These are phyloP conservation scores for Aphelenchoides bicaudatus DNA, from an alignment of 2,888 invertebrate genomes.

Conservation along the genomic window DNA sequence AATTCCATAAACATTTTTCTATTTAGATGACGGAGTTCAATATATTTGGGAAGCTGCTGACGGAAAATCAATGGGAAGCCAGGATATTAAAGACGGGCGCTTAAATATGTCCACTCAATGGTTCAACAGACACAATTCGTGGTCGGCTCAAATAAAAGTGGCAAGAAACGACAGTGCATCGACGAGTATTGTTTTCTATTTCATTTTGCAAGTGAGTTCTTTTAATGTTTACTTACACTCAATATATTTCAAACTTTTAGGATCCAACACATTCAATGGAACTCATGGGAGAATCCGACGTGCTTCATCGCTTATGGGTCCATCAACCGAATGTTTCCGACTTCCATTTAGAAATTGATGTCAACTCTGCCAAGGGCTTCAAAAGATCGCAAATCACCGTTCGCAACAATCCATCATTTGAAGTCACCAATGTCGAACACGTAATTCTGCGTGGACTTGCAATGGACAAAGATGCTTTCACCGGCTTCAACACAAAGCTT, in stretches of 20 bases:
- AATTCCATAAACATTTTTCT: conserved; percentile 6
- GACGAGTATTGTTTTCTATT: conserved; percentile 30
- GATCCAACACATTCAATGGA: not conserved
- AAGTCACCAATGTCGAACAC: not conserved
- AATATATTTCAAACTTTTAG: conserved; percentile 14
- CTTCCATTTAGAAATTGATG: conserved; percentile 14
- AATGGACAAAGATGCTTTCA: conserved; percentile 13
- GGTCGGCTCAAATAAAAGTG: conserved; percentile 26
- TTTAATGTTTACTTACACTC: not conserved
- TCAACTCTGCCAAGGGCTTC: conserved; percentile 5
- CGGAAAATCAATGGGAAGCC: conserved; percentile 83
- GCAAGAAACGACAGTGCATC: conserved; percentile 16
- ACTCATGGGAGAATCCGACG: conserved; percentile 2
- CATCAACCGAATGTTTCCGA: conserved; percentile 2
- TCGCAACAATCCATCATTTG: not conserved
- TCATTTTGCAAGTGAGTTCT: conserved; percentile 29
- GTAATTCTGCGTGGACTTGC: not conserved
- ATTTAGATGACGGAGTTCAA: conserved; percentile 71
- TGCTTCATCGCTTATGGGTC: conserved; percentile 4
- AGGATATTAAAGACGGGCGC: conserved; percentile 76
- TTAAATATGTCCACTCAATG: conserved; percentile 71
- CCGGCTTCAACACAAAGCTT: conserved; percentile 8
- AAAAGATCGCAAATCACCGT: not conserved
- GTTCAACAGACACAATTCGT: conserved; percentile 68
- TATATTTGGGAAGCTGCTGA: conserved; percentile 92